Evolutionary conservation across 2,797 vertebrate species (phyloP), one percentile per base, ranked within the genome.

Genomic region (Tachyglossus aculeatus): DNA sequence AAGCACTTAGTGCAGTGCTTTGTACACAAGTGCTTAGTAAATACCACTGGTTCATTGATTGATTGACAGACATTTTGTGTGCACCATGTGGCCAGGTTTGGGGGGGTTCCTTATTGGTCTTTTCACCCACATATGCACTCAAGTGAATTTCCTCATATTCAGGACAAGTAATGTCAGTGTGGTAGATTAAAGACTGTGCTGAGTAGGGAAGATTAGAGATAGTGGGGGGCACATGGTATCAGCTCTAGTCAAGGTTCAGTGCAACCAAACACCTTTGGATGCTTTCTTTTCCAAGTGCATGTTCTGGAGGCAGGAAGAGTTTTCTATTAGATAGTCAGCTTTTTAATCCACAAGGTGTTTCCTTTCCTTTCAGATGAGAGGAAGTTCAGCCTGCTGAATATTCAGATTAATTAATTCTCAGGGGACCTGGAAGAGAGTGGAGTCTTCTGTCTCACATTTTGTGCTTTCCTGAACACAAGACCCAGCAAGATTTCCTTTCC

Each of bases 361-460:
- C 93, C 91, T 90, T 88, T 91, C 86, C 87, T 82, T 83, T 86
- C 34, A 80, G 21, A 74, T 89, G 84, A 86, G 81, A 81, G 90
- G 89, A 92, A 93, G 89, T 87, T 78, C 83, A 79, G 50, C 51
- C 12, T 77, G 78, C 78, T 77, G 68, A 66, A 78, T 88, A 80
- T 58, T 59, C 87, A 63, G 74, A 83, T 84, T 83, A 84, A 77
- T 81, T 78, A 59, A 40, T 3, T 84, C 66, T 76, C 0, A n/a
- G 82, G 72, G n/a, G 1, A 0, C 66, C 34, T 84, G 50, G 71
- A 78, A 54, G 38, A 79, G 83, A 80, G 74, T 81, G 85, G 84
- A 80, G 84, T 77, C 0, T 0, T 85, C 74, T 71, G 78, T 80
- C 80, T 86, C 61, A 53, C 71, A 45, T 61, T 76, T 88, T 81